Base-by-base conservation (phyloP, 2,888 invertebrate genomes). In the Cerceris rybyensis region DNA sequence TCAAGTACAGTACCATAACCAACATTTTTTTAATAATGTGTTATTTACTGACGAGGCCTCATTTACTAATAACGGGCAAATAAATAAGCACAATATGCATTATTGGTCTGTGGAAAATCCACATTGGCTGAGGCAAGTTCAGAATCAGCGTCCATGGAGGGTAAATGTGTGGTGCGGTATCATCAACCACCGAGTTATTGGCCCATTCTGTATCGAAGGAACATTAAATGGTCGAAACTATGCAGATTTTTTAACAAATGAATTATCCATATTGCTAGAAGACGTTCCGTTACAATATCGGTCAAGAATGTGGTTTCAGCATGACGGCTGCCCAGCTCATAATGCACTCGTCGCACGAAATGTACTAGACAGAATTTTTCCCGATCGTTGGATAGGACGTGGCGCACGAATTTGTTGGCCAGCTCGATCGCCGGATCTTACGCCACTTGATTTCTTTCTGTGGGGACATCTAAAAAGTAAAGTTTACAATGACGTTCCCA, bases 261-360 rank as follows among this genome's bases (percentile, higher is more conserved):
- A 14, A 43, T 63, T 71, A 13, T 58, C 67, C 7, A 11, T 41
- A n/a, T 39, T 76, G 14, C 42, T 76, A 39, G 71, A 76, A 71
- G 67, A 76, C n/a, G 9, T 70, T 60, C 67, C 61, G 17, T 9
- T 76, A 17, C 16, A 55, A 43, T 41, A 17, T 42, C 50, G 71
- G 57, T 14, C 43, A 39, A 28, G 42, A 9, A 60, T 66, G 70
- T 70, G 69, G 66, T 69, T 11, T 57, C 69, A 74, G 17, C 69
- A 74, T n/a, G 74, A 69, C 41, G 64, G 64, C 13, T 74, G 69
- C 49, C 65, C 54, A n/a, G 74, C 69, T 17, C 64, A 58, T 67
- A 28, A n/a, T n/a, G 43, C 46, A 57, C 46, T 41, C 5, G n/a
- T n/a, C n/a, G n/a, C 46, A 11, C 8, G 9, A 46, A 8, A 11